A percentile compares a stretch with the other conserved stretches of the same genome.
phyloP scores from a whole-genome alignment of 2,888 invertebrate species.

The Meiosimyza platycephala region DNA sequence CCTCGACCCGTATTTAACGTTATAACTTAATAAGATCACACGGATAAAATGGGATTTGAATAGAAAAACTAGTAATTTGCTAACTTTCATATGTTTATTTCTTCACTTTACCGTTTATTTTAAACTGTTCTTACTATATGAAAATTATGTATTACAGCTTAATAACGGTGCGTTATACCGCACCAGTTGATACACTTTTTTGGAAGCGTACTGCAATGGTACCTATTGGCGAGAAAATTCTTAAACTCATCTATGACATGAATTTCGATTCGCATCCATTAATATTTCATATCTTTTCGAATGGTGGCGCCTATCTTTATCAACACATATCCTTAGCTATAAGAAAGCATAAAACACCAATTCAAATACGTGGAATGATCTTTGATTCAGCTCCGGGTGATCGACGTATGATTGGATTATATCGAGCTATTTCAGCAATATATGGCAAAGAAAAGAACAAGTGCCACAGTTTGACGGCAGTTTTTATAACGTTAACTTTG shows the following conservation, averaged over 20 bases:
- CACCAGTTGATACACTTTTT: conserved; percentile 76
- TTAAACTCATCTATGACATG: conserved; percentile 75
- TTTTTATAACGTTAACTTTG: conserved; percentile 69
- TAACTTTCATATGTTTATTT: no score
- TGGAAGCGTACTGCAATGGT: conserved; percentile 73
- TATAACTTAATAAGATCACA: no score
- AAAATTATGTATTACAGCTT: conserved; percentile 67
- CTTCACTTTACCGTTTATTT: no score
- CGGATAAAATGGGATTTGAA: no score
- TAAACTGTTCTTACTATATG: neutral
- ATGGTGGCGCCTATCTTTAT: conserved; percentile 79
- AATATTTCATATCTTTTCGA: conserved; percentile 81
- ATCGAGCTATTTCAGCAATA: conserved; percentile 73
- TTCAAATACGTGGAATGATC: conserved; percentile 72
- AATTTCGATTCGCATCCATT: conserved; percentile 78
- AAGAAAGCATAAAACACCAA: conserved; percentile 68
- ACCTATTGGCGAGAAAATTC: conserved; percentile 73
- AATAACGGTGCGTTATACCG: conserved; percentile 78
- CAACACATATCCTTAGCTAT: conserved; percentile 74
- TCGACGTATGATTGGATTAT: conserved; percentile 70
- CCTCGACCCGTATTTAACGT: no score
- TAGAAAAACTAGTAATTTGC: no score
- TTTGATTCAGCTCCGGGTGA: conserved; percentile 80
- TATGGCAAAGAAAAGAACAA: conserved; percentile 70
- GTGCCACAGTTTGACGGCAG: conserved; percentile 71